A percentile compares a stretch with the other conserved stretches of the same genome.
Conservation (phyloP, 2,888 invertebrate genomes). For the Hemistola chrysoprasaria region DNA sequence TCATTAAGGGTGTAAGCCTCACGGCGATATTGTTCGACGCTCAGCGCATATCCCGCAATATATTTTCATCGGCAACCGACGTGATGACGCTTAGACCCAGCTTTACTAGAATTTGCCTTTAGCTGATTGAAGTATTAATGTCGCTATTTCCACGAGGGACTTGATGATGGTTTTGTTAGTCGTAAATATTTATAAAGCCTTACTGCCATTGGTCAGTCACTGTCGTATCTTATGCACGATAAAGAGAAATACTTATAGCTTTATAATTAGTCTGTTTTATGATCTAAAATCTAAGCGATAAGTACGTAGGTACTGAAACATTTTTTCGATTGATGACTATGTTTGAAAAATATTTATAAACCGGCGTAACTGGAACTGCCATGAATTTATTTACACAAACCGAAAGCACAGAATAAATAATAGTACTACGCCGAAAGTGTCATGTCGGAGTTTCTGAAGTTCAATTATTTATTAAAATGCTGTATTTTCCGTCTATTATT, state of each 20-base stretch:
- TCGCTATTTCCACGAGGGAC: conserved; percentile 28
- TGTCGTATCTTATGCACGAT: no score
- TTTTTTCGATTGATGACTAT: no score
- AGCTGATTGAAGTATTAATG: conserved; percentile 33
- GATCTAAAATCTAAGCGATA: no score
- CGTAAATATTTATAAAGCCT: conserved; percentile 24
- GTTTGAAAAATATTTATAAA: no score
- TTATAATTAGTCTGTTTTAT: no score
- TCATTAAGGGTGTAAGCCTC: conserved; percentile 28
- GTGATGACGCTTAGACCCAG: conserved; percentile 17
- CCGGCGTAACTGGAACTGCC: conserved; percentile 2
- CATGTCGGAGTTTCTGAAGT: no score
- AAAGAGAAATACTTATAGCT: no score
- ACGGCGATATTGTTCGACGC: conserved; percentile 15
- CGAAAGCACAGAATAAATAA: no score
- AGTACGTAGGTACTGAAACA: no score
- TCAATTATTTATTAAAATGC: no score
- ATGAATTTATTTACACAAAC: conserved; percentile 21
- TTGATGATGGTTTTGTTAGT: conserved; percentile 19
- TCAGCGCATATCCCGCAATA: conserved; percentile 20
- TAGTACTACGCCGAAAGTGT: no score
- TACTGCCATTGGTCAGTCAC: conserved; percentile 31
- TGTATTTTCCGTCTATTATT: no score
- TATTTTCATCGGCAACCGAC: conserved; percentile 23
- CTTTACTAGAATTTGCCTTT: conserved; percentile 30